Evolutionary conservation across 2,113 vertebrate species (phyloP).

Genomic region (Poicephalus meyeri): DNA sequence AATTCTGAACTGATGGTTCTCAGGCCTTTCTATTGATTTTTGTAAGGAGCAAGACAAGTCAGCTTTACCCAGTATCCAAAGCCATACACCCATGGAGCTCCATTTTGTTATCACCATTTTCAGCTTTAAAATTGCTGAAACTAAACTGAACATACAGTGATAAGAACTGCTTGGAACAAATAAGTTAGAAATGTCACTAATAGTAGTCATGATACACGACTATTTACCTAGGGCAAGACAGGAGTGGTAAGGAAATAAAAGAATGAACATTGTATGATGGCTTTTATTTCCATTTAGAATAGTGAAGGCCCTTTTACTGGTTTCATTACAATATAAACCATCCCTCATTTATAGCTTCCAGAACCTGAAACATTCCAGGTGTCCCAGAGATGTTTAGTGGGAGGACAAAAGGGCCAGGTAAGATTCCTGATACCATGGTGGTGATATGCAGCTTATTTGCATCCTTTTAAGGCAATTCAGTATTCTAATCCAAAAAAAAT

Average conservation of each 20-base stretch:
- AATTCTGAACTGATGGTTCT: neutral
- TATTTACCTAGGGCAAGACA: neutral
- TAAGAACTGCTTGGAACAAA: neutral
- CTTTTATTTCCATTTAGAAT: neutral
- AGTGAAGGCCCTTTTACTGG: neutral
- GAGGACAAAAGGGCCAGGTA: neutral
- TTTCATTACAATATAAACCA: neutral
- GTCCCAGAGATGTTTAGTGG: too few species aligned
- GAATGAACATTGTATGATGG: neutral
- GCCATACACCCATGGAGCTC: neutral
- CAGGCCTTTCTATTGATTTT: neutral
- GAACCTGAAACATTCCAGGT: neutral
- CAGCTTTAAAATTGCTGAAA: neutral
- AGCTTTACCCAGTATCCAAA: neutral
- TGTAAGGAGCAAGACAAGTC: neutral
- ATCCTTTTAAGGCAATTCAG: neutral
- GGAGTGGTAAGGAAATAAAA: neutral
- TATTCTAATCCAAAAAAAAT: neutral
- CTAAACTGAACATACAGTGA: neutral
- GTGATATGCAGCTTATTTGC: neutral
- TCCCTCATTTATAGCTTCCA: neutral
- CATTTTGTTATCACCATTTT: neutral
- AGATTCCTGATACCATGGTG: too few species aligned
- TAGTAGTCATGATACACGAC: neutral
- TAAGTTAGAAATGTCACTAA: neutral